Conservation (phyloP, 2,797 vertebrate genomes). For the Poeciliopsis presidionis region DNA sequence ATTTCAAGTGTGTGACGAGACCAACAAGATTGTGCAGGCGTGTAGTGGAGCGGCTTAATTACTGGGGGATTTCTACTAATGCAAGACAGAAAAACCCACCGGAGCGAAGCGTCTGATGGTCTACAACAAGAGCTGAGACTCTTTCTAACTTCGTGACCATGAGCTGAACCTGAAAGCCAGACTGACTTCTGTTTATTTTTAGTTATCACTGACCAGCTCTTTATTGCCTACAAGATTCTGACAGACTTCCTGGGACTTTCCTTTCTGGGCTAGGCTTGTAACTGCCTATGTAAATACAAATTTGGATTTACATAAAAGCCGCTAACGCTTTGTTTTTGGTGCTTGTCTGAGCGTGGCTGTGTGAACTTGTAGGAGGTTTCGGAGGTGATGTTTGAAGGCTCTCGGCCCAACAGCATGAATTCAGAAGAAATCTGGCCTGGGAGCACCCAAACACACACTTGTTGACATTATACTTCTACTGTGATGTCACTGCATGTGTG, state of each 20-base stretch:
- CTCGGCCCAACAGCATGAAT: slow-evolving; percentile 35
- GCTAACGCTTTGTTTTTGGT: slow-evolving; percentile 22
- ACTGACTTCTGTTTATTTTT: slow-evolving; percentile 34
- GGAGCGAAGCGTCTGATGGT: slow-evolving; percentile 8
- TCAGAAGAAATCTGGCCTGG: slow-evolving; percentile 46
- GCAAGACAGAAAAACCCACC: slow-evolving; percentile 1
- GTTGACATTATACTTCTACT: slow-evolving; percentile 33
- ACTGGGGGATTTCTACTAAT: not conserved
- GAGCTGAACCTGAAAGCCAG: slow-evolving; percentile 28
- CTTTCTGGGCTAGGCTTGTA: slow-evolving; percentile 7
- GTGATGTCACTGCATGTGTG: slow-evolving; percentile 28
- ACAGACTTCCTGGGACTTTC: slow-evolving; percentile 59
- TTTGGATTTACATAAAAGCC: slow-evolving; percentile 23
- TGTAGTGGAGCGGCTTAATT: not conserved
- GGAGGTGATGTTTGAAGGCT: slow-evolving; percentile 27
- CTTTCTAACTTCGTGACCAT: slow-evolving; percentile 9
- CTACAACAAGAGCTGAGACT: slow-evolving; percentile 8
- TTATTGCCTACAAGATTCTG: slow-evolving; percentile 22
- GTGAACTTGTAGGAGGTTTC: slow-evolving; percentile 29
- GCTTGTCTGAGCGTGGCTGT: slow-evolving; percentile 13
- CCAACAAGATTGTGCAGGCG: slow-evolving; percentile 4
- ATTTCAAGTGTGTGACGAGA: slow-evolving; percentile 14
- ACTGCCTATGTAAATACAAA: slow-evolving; percentile 5
- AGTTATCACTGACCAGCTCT: slow-evolving; percentile 19
- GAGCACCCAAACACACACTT: slow-evolving; percentile 68